phyloP scores from a whole-genome alignment of 2,113 vertebrate species.

The Carassius gibelio region DNA sequence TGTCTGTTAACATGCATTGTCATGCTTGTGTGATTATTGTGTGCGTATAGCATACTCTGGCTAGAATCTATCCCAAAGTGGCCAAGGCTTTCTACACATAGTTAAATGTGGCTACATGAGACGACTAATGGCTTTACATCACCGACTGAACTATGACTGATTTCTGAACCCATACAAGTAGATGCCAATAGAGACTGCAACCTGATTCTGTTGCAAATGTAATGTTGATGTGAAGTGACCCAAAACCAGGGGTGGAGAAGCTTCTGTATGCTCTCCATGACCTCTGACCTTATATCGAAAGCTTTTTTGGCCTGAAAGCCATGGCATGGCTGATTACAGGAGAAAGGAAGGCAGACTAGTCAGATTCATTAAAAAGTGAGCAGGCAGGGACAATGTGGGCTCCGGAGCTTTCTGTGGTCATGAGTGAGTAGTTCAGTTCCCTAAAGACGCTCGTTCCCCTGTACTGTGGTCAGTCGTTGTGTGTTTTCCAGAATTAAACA shows the following conservation, averaged over 20 bases:
- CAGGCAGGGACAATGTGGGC: conserved; percentile 10
- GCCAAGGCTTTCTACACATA: conserved; percentile 16
- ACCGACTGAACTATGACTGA: conserved; percentile 12
- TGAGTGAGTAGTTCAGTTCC: conserved; percentile 10
- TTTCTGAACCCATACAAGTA: not conserved
- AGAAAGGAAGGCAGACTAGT: conserved; percentile 7
- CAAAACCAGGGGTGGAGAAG: conserved; percentile 32
- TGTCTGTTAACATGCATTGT: not conserved
- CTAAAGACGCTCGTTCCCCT: not conserved
- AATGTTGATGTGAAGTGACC: conserved; percentile 30
- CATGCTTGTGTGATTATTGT: not conserved
- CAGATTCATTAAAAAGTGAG: conserved; percentile 15
- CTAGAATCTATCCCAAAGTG: not conserved
- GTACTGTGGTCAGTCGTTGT: conserved; percentile 1
- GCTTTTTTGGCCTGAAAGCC: conserved; percentile 11
- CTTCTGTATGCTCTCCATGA: conserved; percentile 22
- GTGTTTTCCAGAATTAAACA: conserved; percentile 13
- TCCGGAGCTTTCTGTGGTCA: conserved; percentile 13
- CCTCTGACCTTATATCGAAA: conserved; percentile 46
- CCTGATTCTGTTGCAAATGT: conserved; percentile 11
- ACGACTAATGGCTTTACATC: conserved; percentile 17
- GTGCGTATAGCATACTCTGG: not conserved
- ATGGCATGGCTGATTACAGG: conserved; percentile 32
- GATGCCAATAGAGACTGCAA: not conserved
- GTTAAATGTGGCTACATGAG: conserved; percentile 52